Evolutionary conservation across 2,113 vertebrate species (phyloP), one percentile per base, ranked within the genome.

Genomic region (Pterocles gutturalis): DNA sequence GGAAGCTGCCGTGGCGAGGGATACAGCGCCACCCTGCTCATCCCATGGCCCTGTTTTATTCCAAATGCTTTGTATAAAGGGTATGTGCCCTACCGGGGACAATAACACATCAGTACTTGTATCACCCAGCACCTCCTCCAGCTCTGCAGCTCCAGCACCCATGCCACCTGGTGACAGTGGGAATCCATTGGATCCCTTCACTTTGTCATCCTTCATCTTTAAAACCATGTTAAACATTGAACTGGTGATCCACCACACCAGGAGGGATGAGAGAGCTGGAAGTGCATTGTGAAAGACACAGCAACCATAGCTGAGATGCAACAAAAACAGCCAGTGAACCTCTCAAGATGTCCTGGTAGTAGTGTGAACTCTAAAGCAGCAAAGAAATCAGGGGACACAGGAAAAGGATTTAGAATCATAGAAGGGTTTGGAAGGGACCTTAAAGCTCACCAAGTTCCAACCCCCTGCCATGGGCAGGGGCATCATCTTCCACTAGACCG

Each of bases 191-290:
- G 24, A 81, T 19, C 21, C 34, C 13, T 48, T 38, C 60, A 14
- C 41, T 15, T 8, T 19, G 12, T 28, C 18, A 24, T 18, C 49
- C 36, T 45, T 26, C 6, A 0, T 43, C 71, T 53, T 20, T n/a
- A 41, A 78, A 58, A 21, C 16, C 2, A 0, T 3, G 2, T 19
- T 61, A 58, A 4, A 2, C 2, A n/a, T 54, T 5, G 3, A 48
- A 36, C 38, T 15, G 11, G 15, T 33, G 41, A 25, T 36, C 62
- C 29, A 33, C 10, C 18, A 9, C 51, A 43, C 28, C 25, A 28
- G 17, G 20, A 36, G 31, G n/a, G 22, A 33, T 6, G 17, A 46
- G 25, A 61, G 25, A 21, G 9, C 6, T 36, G 10, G 53, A 66
- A 73, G 21, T 4, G 17, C 22, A 60, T 65, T 49, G 8, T 31